Conservation (phyloP, 2,113 vertebrate species). For the Dromiciops gliroides region DNA sequence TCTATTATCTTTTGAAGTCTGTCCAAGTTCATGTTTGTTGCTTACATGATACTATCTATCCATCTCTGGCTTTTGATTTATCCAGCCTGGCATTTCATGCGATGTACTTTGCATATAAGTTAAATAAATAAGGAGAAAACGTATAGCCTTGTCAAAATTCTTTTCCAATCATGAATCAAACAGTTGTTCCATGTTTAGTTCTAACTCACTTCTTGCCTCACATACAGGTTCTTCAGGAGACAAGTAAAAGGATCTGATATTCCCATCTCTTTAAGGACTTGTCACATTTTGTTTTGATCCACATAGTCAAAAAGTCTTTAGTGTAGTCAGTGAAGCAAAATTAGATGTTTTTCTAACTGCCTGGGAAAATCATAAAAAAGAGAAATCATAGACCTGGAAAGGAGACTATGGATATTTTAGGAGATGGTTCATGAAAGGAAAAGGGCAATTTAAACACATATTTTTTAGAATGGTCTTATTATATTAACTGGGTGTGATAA, state of each 20-base stretch:
- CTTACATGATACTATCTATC: neutral
- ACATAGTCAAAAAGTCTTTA: neutral
- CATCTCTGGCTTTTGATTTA: neutral
- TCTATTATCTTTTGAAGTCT: neutral
- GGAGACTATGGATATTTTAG: neutral
- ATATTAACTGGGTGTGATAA: neutral
- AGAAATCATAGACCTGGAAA: neutral
- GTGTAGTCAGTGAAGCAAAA: neutral
- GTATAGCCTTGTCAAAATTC: neutral
- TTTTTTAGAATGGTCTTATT: neutral
- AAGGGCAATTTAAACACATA: neutral
- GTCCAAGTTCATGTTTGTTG: neutral
- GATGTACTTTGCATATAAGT: neutral
- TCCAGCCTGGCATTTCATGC: neutral
- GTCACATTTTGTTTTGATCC: neutral
- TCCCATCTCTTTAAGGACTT: neutral
- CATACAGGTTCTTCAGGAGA: neutral
- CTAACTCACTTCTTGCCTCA: neutral
- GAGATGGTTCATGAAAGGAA: neutral
- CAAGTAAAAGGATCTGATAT: neutral
- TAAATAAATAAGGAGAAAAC: neutral
- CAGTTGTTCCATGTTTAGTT: neutral
- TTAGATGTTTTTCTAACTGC: neutral
- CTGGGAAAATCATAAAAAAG: neutral
- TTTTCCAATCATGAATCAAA: neutral